Evolutionary conservation across 2,797 vertebrate species (phyloP), one percentile per base, ranked within the genome.

Genomic region (Sebastes itinus): DNA sequence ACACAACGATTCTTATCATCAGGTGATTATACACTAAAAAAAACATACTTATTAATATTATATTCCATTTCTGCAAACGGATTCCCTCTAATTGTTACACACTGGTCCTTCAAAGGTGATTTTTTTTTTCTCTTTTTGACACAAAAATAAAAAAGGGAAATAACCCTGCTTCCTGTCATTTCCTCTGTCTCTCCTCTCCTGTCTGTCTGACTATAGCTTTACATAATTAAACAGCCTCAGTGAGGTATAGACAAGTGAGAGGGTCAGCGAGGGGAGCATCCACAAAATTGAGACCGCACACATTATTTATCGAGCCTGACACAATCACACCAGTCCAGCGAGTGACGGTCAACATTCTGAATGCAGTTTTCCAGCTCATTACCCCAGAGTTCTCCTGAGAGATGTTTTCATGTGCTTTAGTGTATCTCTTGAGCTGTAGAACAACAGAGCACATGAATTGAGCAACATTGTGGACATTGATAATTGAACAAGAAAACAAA

Each of bases 281-380:
- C 42, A 46, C 81, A 61, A 65, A 79, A 85, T 28, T 54, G 72
- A 87, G 77, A 81, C 56, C 8, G 7, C 60, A 62, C 65, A 70
- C 67, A 80, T 81, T 80, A 87, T 88, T 83, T 71, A 89, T 87
- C 2, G 16, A 73, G 55, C 52, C 70, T 76, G 84, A 89, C 70
- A 79, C 72, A 38, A 32, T 82, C 70, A 42, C 67, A 68, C 78
- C 80, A 80, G 56, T 65, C 62, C 25, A 7, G 42, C 33, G 14
- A 69, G 72, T 65, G 77, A 72, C 12, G 42, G 59, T 83, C 81
- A 78, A 59, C 85, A 86, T 88, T 73, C 85, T 87, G 81, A 84
- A 62, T 87, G 69, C 75, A 65, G 63, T 88, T 92, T 90, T 87
- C 70, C 83, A 83, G 62, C 80, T 89, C 86, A 86, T 92, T 90